Evolutionary conservation across 2,113 vertebrate species (phyloP), one percentile per base, ranked within the genome.

Genomic region (Haemorhous mexicanus): DNA sequence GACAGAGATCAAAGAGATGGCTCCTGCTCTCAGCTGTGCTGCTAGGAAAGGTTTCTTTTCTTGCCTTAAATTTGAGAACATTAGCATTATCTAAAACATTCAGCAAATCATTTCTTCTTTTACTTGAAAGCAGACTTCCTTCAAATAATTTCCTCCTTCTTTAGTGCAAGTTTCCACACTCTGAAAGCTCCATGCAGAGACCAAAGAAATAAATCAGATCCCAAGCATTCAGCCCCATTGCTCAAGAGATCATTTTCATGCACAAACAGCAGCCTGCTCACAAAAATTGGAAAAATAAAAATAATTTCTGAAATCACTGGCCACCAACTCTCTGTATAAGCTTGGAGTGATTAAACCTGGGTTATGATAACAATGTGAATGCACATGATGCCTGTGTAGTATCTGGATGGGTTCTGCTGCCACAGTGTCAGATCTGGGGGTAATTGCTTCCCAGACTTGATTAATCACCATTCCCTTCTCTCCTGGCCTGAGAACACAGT

Each of bases 51-150:
- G 30, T 69, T 89, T 79, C 52, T 89, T 91, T 95, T 89, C 82
- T 89, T 90, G 84, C 72, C 64, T 80, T 90, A 80, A 86, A 96
- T 89, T 76, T 92, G 90, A 96, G 92, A 95, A 96, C 75, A 86
- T 93, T 92, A 72, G 59, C 63, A 77, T 64, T 91, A 95, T 90
- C 82, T 80, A 73, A 95, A 95, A 74, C 72, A 64, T 83, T 35
- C 61, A 43, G 43, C 81, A 87, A 93, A 89, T 59, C 0, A 86
- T 88, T 95, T 92, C n/a, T 80, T 92, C 70, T 84, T 59, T 79
- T 79, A 47, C 89, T 93, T 95, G 77, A 92, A 92, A 93, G 62
- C 50, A 33, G 72, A 44, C 44, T 67, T 13, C 35, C 23, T 93
- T 87, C 56, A 84, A 68, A 86, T 87, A 59, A 84, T 87, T 94